Evolutionary conservation across 2,888 invertebrate genomes (phyloP).

Genomic region (Diarsia mendica): DNA sequence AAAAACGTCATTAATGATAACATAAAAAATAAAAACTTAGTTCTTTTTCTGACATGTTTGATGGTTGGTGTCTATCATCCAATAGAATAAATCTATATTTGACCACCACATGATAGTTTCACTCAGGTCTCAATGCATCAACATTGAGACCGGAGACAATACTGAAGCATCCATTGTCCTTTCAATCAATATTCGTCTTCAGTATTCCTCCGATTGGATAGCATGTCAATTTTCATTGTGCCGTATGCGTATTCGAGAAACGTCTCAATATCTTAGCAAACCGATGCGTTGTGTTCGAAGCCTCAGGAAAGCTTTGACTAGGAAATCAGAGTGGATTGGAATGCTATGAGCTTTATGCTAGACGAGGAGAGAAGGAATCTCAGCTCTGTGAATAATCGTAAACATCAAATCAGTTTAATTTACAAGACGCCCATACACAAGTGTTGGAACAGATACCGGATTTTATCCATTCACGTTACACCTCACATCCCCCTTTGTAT

Average conservation of each 20-base stretch:
- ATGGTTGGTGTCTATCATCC: too few relatives aligned
- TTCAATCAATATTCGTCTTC: slow-evolving; percentile 21
- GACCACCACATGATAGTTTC: too few relatives aligned
- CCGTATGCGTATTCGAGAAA: not conserved
- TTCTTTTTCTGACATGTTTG: too few relatives aligned
- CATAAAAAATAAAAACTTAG: too few relatives aligned
- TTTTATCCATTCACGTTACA: too few relatives aligned
- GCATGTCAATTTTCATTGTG: slow-evolving; percentile 10
- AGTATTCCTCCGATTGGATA: slow-evolving; percentile 21
- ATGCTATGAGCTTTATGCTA: not conserved
- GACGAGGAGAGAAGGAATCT: not conserved
- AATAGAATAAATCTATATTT: too few relatives aligned
- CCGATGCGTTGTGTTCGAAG: not conserved
- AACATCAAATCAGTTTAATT: not conserved
- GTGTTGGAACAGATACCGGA: too few relatives aligned
- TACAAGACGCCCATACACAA: too few relatives aligned
- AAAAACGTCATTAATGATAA: not conserved
- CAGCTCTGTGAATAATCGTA: not conserved
- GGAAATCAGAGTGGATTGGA: not conserved
- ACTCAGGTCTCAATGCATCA: too few relatives aligned
- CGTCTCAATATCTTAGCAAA: slow-evolving; percentile 5
- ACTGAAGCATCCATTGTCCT: not conserved
- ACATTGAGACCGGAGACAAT: not conserved
- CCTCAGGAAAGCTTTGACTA: not conserved
- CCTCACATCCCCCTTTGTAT: too few relatives aligned